phyloP scores from a whole-genome alignment of 1,140 invertebrate genomes.

The Pachypsylla venusta region DNA sequence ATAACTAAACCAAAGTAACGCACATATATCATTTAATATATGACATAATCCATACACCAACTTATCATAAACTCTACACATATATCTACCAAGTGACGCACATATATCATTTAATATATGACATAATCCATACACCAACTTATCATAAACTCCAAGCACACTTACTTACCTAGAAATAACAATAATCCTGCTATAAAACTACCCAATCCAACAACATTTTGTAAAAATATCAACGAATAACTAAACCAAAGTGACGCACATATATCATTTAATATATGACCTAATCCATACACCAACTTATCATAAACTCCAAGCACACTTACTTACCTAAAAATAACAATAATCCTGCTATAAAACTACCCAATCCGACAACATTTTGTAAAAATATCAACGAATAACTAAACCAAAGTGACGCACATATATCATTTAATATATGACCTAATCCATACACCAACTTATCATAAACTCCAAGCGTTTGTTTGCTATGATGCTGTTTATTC shows the following conservation, averaged over 20 bases:
- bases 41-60: conserved; percentile 66
- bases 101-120: too few relatives aligned
- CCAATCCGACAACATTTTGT: conserved; percentile 57
- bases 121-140: too few relatives aligned
- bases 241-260: conserved; percentile 89
- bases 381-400: conserved; percentile 79
- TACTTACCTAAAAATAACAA: conserved; percentile 54
- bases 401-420: conserved; percentile 87
- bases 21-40: conserved; percentile 78
- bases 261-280: conserved; percentile 82
- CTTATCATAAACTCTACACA: too few relatives aligned
- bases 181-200: conserved; percentile 59
- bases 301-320: too few relatives aligned
- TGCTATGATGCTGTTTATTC: too few relatives aligned
- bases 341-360: conserved; percentile 55
- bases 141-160: too few relatives aligned
- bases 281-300: conserved; percentile 55
- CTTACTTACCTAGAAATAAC: conserved; percentile 52
- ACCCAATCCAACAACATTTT: conserved; percentile 55
- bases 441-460: conserved; percentile 54
- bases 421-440: conserved; percentile 81
- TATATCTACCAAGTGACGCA: conserved; percentile 75
- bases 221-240: conserved; percentile 75
- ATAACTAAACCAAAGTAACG: conserved; percentile 89
- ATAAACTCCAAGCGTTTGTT: too few relatives aligned